Evolutionary conservation across 2,113 vertebrate species (phyloP), one percentile per base, ranked within the genome.

Genomic region (Xenotilapia longispinis): DNA sequence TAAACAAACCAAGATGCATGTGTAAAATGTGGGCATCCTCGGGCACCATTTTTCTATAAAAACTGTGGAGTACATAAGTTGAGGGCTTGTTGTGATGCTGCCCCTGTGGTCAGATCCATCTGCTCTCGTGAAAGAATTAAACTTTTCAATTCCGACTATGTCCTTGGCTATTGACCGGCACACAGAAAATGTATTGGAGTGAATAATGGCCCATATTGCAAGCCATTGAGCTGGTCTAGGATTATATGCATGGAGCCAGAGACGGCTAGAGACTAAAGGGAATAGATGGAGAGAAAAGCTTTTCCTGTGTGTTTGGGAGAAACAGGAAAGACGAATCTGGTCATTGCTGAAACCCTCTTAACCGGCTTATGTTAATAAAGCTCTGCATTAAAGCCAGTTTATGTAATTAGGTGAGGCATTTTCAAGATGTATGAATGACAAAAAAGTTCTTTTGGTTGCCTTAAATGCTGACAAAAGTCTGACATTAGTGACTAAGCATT

Each of bases 231-330:
- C 84, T 83, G 83, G 80, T 91, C 51, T 80, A 57, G 85, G 88
- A 90, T 91, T 90, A 92, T 86, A 57, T 85, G 79, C 83, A 60
- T 87, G 85, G 91, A 92, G 91, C 91, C 94, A 88, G 55, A 84
- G 84, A 63, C 33, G 58, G 42, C 54, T 57, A 58, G 55, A 84
- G 75, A 87, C 84, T 70, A 31, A 73, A 85, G 80, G 83, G 81
- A 60, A 82, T 81, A 49, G 60, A 90, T 58, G 63, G 40, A 84
- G 78, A 36, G 17, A 60, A 90, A 86, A 84, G 80, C 80, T 45
- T 83, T 90, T 82, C 42, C 60, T 89, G 19, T 87, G 15, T 47
- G 75, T 81, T 85, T 68, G 87, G 49, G 31, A 55, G 26, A 81
- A 87, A 87, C 42, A 49, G 81, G 15, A 83, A 6, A 91, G 83